These are phyloP conservation scores for Archilochus colubris DNA, from an alignment of 2,113 vertebrate species.

Conservation along the genomic window DNA sequence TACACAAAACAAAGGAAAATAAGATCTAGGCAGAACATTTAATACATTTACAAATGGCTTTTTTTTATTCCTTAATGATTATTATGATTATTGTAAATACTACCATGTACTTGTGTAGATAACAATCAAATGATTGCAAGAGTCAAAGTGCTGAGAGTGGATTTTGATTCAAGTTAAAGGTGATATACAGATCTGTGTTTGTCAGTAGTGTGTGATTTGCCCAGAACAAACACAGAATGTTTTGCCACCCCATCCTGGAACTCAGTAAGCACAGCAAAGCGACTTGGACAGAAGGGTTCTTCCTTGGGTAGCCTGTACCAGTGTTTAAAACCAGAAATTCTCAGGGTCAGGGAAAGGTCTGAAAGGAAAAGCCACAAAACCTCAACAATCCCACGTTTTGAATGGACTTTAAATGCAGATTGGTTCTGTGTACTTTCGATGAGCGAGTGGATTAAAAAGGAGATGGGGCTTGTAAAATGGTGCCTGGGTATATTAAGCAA, in stretches of 20 bases:
- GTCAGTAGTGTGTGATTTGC: not conserved
- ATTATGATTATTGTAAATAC: not conserved
- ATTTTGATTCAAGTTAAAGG: not conserved
- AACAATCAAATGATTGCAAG: not conserved
- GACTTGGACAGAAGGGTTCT: not conserved
- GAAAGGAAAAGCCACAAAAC: not conserved
- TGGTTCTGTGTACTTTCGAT: not conserved
- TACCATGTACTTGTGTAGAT: not conserved
- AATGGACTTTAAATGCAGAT: not conserved
- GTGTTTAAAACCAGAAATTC: not conserved
- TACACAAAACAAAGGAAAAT: not conserved
- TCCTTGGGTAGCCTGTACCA: not conserved
- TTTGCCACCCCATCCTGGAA: not conserved
- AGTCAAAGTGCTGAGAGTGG: not conserved
- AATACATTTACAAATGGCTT: not conserved
- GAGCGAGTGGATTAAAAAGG: not conserved
- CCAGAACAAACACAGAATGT: not conserved
- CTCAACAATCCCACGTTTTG: not conserved
- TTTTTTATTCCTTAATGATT: not conserved
- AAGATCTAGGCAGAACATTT: not conserved
- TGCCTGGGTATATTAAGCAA: constrained; percentile 1
- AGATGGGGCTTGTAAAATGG: not conserved
- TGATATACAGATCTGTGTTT: not conserved
- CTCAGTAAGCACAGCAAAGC: fast-evolving
- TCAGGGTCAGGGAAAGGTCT: not conserved